Conservation (phyloP, 2,797 vertebrate genomes). For the Characodon lateralis region DNA sequence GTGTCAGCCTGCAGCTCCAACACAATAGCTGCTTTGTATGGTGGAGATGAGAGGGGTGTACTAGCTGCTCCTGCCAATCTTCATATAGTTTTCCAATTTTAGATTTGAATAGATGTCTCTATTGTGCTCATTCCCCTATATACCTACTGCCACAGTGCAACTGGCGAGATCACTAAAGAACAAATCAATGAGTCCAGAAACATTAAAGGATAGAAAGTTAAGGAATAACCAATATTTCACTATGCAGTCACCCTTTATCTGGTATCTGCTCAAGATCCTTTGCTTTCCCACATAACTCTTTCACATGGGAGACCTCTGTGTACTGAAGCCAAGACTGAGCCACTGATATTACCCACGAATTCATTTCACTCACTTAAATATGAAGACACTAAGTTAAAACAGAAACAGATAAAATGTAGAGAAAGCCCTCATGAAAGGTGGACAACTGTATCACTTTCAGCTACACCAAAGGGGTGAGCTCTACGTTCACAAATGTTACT, state of each 20-base stretch:
- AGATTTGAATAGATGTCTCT: constrained; percentile 30
- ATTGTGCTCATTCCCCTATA: constrained; percentile 6
- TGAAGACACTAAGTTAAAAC: not conserved
- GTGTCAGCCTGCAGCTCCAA: constrained; percentile 57
- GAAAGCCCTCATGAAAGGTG: not conserved
- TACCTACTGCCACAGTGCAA: constrained; percentile 9
- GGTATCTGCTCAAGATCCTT: not conserved
- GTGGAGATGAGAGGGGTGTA: constrained; percentile 7
- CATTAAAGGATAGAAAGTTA: not conserved
- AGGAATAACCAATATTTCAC: not conserved
- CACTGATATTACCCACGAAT: not conserved
- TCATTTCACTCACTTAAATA: not conserved
- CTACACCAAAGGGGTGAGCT: too few species aligned
- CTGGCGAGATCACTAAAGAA: constrained; percentile 2
- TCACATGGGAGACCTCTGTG: not conserved
- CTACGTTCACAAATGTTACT: not conserved
- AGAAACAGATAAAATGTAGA: not conserved
- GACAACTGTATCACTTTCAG: not conserved
- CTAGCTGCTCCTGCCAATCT: constrained; percentile 24
- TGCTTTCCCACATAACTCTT: not conserved
- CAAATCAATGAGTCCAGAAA: not conserved
- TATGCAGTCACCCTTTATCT: not conserved
- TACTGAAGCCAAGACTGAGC: not conserved
- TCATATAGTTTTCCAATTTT: constrained; percentile 44
- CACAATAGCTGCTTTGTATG: constrained; percentile 56